Evolutionary conservation across 2,797 vertebrate genomes (phyloP), one percentile per base, ranked within the genome.

Genomic region (Artibeus lituratus): DNA sequence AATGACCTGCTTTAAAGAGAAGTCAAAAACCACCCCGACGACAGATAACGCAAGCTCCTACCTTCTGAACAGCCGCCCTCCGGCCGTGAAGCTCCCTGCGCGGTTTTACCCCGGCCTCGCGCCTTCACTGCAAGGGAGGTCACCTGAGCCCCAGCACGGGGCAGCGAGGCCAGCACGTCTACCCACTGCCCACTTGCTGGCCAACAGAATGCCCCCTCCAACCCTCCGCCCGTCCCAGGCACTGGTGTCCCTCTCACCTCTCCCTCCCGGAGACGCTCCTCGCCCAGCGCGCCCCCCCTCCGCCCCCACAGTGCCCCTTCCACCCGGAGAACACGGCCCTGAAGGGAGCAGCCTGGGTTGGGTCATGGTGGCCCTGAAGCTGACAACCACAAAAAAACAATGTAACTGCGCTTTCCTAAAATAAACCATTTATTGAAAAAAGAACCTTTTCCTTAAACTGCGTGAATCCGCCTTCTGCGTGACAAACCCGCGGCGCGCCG

Each of bases 371-470:
- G 29, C 62, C 24, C 62, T 65, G 32, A 65, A 32, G 62, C 62
- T n/a, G 62, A n/a, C 26, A 18, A n/a, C 62, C 32, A n/a, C 14
- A 14, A 65, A 69, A 35, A 94, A 82, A 95, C 77, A 19, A 24
- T 35, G 80, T 94, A 53, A 97, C 97, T 83, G 1, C 85, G 67
- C 95, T 92, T 98, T 98, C 98, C 98, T 99, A 99, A 99, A 99
- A 99, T 99, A 99, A 98, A 99, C 98, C 98, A 99, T 99, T 99
- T 99, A 99, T 99, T 99, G 98, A 98, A 97, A 98, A 97, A 97
- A 98, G 98, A 98, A 89, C 35, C 59, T 97, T 97, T 94, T 84
- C 96, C 98, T 98, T 97, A 37, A 97, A 98, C 98, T 97, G 98
- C 97, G 98, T 97, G 95, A 81, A 97, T 98, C 97, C 97, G 98